These are phyloP conservation scores for Propithecus coquereli DNA, from an alignment of 2,113 vertebrate genomes.

Conservation along the genomic window DNA sequence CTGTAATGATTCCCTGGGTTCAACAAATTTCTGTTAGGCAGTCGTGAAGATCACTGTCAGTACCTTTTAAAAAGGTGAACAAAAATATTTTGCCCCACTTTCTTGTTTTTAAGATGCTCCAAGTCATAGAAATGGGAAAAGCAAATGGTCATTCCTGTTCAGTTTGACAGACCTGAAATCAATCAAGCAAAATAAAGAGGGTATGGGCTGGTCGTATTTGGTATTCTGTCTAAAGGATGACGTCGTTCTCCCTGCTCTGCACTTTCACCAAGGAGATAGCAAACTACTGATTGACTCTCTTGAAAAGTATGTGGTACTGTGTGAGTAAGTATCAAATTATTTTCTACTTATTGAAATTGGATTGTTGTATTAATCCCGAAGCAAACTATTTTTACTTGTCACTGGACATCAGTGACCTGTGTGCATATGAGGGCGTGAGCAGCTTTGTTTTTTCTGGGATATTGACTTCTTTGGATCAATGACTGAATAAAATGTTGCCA, in stretches of 20 bases:
- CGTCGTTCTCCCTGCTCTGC: conserved; percentile 88
- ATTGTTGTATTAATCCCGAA: conserved; percentile 36
- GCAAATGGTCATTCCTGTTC: conserved; percentile 93
- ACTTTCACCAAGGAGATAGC: conserved; percentile 96
- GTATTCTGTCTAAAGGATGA: conserved; percentile 92
- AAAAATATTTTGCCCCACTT: conserved; percentile 70
- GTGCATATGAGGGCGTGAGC: not conserved
- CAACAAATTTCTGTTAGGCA: not conserved
- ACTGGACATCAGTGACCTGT: not conserved
- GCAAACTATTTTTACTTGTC: conserved; percentile 1
- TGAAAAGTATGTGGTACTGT: conserved; percentile 89
- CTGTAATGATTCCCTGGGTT: not conserved
- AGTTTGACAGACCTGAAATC: conserved; percentile 91
- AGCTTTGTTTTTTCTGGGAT: conserved; percentile 10
- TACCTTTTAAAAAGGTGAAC: conserved; percentile 69
- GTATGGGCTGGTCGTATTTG: conserved; percentile 92
- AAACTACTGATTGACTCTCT: conserved; percentile 90
- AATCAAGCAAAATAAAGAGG: conserved; percentile 91
- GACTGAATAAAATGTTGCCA: not conserved
- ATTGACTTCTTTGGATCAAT: not conserved
- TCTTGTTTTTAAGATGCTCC: conserved; percentile 85
- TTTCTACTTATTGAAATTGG: conserved; percentile 52
- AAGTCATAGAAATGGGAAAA: conserved; percentile 84
- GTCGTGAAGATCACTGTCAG: conserved; percentile 31
- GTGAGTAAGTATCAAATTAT: conserved; percentile 87